Conservation (phyloP, 1,140 invertebrate genomes). For the Phymorhynchus buccinoides region DNA sequence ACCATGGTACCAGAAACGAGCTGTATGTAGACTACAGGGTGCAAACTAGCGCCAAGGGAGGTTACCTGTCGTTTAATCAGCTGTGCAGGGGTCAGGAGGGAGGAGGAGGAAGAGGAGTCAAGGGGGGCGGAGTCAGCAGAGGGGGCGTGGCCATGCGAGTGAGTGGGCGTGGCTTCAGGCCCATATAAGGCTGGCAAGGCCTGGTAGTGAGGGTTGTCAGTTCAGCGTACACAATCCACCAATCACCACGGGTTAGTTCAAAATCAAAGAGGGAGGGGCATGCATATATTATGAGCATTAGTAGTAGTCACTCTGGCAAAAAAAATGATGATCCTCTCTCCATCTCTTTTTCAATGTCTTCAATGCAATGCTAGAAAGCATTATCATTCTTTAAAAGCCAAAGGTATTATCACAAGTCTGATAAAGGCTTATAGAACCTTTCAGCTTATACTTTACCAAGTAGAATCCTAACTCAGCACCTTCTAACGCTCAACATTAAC, state of each 20-base stretch:
- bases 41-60: too few species aligned
- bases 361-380: too few species aligned
- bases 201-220: slow-evolving; percentile 30
- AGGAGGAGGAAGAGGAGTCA: slow-evolving; percentile 17
- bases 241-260: slow-evolving; percentile 42
- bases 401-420: too few species aligned
- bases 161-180: slow-evolving; percentile 28
- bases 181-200: slow-evolving; percentile 38
- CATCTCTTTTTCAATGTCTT: too few species aligned
- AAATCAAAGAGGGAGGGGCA: background rate
- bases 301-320: background rate
- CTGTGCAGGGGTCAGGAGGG: slow-evolving; percentile 31
- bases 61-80: slow-evolving; percentile 36
- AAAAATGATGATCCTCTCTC: background rate
- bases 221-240: slow-evolving; percentile 29
- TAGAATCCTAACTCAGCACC: too few species aligned
- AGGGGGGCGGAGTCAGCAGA: slow-evolving; percentile 15
- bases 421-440: too few species aligned
- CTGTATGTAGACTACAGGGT: background rate
- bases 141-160: slow-evolving; percentile 16
- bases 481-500: too few species aligned
- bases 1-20: too few species aligned
- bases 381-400: too few species aligned
- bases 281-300: background rate
- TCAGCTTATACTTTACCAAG: too few species aligned